These are phyloP conservation scores for Corapipo altera DNA, from an alignment of 2,113 vertebrate genomes.

Conservation along the genomic window DNA sequence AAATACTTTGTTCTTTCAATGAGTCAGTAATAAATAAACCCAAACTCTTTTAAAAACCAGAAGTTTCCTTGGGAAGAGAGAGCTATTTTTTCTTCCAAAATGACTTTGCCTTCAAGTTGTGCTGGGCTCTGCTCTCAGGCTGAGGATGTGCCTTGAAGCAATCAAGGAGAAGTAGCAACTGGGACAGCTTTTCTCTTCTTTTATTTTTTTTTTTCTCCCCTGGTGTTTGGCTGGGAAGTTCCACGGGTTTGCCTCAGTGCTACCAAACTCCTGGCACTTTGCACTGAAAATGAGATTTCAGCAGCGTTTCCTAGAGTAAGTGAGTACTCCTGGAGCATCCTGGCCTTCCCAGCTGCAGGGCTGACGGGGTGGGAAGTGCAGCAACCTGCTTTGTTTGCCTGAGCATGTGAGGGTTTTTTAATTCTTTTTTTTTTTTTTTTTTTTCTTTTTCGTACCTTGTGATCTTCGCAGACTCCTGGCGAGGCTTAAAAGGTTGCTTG, in stretches of 20 bases:
- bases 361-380: background rate
- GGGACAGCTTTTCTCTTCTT: background rate
- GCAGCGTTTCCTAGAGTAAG: conserved; percentile 15
- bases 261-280: conserved; percentile 49
- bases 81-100: conserved; percentile 31
- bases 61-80: conserved; percentile 56
- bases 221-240: background rate
- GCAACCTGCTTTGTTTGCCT: conserved; percentile 44
- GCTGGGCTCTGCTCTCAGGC: background rate
- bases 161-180: background rate
- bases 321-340: background rate
- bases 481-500: conserved; percentile 17
- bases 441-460: background rate
- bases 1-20: conserved; percentile 54
- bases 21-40: conserved; percentile 58
- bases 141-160: background rate
- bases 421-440: too few species aligned
- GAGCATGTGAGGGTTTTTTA: background rate
- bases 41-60: background rate
- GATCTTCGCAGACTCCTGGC: conserved; percentile 49
- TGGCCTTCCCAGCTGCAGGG: background rate
- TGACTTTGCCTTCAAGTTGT: background rate
- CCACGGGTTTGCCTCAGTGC: conserved; percentile 16
- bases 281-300: background rate
- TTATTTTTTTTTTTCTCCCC: accelerated